These are phyloP conservation scores for Alligator mississippiensis DNA, from an alignment of 2,113 vertebrate genomes.

Conservation along the genomic window DNA sequence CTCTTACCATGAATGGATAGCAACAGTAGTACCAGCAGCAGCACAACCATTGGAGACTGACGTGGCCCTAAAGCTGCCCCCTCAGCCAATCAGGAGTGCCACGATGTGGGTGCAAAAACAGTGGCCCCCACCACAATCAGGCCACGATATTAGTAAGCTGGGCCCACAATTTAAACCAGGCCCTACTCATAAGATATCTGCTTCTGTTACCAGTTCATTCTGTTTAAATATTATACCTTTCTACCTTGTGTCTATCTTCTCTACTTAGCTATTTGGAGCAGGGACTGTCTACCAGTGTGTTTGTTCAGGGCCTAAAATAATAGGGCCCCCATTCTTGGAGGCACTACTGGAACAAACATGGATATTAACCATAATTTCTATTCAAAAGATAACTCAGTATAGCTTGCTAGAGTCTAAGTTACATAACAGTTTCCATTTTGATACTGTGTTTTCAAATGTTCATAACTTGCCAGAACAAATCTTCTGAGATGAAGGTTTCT, in stretches of 20 bases:
- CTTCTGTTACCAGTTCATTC: background rate
- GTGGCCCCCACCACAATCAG: no score
- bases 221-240: background rate
- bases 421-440: background rate
- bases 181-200: background rate
- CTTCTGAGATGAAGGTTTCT: background rate
- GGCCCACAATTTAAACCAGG: no score
- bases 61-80: no score
- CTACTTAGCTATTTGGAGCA: background rate
- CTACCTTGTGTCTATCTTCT: background rate
- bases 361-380: background rate
- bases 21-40: no score
- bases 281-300: rapidly evolving
- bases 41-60: no score
- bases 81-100: no score
- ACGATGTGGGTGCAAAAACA: no score
- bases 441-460: background rate
- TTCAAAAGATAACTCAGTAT: background rate
- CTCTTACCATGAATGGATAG: no score
- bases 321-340: rapidly evolving
- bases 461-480: background rate
- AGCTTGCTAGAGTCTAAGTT: background rate
- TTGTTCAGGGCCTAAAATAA: background rate
- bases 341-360: background rate
- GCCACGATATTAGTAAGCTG: no score